Percentiles rank a stretch among this genome's conserved stretches.
Evolutionary conservation across 2,797 vertebrate species (phyloP).

Genomic region (Lophura swinhoii): DNA sequence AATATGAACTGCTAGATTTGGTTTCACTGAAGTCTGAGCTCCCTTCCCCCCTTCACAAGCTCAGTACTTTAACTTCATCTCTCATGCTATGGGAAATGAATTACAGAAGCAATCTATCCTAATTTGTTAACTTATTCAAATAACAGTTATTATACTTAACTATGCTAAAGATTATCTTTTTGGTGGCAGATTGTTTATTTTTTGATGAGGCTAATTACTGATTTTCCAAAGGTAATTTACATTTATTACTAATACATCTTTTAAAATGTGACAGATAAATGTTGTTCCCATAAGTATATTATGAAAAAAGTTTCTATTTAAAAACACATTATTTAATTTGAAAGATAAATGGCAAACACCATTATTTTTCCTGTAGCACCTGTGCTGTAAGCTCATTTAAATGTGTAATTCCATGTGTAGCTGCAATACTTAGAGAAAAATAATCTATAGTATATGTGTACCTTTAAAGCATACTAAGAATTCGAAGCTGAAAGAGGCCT

Average conservation of each 20-base stretch:
- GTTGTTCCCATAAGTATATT: constrained; percentile 86
- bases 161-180: constrained; percentile 88
- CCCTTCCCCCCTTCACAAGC: constrained; percentile 70
- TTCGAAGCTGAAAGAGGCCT: constrained; percentile 67
- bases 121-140: constrained; percentile 89
- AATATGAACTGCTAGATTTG: constrained; percentile 55
- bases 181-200: constrained; percentile 89
- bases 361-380: constrained; percentile 84
- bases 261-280: constrained; percentile 87
- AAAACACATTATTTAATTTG: constrained; percentile 89
- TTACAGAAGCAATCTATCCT: constrained; percentile 87
- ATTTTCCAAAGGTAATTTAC: constrained; percentile 88
- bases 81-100: constrained; percentile 87
- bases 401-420: constrained; percentile 82
- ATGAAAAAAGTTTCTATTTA: constrained; percentile 89
- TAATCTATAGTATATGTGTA: constrained; percentile 76
- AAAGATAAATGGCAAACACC: constrained; percentile 88
- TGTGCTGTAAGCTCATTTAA: constrained; percentile 85
- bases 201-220: constrained; percentile 88
- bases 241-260: constrained; percentile 88
- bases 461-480: constrained; percentile 79
- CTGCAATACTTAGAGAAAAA: constrained; percentile 75
- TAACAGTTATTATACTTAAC: constrained; percentile 88
- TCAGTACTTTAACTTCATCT: constrained; percentile 82
- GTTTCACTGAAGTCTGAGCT: constrained; percentile 59